A percentile compares a stretch with the other conserved stretches of the same genome.
Evolutionary conservation across 2,797 vertebrate species (phyloP).

Genomic region (Limnodromus scolopaceus): DNA sequence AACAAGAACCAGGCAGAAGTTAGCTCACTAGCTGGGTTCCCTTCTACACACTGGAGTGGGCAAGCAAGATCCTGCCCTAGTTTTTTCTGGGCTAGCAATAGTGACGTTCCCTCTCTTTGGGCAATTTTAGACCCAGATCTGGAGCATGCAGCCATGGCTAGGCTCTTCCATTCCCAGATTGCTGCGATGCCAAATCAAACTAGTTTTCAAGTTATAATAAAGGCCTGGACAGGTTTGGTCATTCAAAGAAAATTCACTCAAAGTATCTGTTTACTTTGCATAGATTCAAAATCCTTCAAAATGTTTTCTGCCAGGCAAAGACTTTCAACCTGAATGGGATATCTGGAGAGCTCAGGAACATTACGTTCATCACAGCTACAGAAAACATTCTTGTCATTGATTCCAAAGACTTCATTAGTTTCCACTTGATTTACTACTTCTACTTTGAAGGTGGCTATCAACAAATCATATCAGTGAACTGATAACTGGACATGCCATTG

Average conservation of each 20-base stretch:
- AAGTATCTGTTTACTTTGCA: not conserved
- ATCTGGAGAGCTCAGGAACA: not conserved
- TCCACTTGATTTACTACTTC: not conserved
- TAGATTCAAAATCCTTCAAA: not conserved
- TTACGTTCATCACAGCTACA: not conserved
- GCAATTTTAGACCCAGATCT: not conserved
- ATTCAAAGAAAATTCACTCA: not conserved
- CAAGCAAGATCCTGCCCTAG: not conserved
- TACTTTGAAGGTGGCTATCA: not conserved
- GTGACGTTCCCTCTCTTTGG: not conserved
- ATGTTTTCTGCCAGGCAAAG: not conserved
- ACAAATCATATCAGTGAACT: not conserved
- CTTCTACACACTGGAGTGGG: not conserved
- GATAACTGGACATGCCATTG: not conserved
- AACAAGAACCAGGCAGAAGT: not conserved
- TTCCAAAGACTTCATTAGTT: not conserved
- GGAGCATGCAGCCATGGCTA: not conserved
- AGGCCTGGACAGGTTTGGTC: not conserved
- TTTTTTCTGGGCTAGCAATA: not conserved
- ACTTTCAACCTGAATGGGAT: not conserved
- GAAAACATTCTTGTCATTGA: not conserved
- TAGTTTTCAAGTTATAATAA: not conserved
- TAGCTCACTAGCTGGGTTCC: not conserved
- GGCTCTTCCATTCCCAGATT: not conserved
- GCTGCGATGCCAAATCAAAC: not conserved